A percentile compares a stretch with the other conserved stretches of the same genome.
Evolutionary conservation across 2,113 vertebrate species (phyloP).

Genomic region (Cebidichthys violaceus): DNA sequence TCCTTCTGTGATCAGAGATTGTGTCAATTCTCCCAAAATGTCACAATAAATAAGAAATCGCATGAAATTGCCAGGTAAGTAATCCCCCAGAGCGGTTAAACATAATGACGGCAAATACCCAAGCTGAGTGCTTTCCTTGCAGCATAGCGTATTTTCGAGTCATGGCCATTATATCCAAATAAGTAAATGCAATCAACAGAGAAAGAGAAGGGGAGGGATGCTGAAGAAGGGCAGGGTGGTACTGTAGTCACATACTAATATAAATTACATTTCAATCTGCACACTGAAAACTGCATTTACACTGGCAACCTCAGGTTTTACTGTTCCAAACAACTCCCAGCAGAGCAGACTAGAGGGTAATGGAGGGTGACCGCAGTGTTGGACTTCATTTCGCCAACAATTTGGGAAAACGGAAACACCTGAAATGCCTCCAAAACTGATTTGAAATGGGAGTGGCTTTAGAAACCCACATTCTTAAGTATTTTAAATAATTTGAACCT

Average conservation of each 20-base stretch:
- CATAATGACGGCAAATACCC: slow-evolving; percentile 46
- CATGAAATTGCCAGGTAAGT: slow-evolving; percentile 54
- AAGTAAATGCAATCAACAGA: slow-evolving; percentile 57
- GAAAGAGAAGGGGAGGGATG: not conserved
- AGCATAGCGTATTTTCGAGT: slow-evolving; percentile 40
- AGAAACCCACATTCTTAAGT: slow-evolving; percentile 25
- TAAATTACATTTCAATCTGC: slow-evolving; percentile 49
- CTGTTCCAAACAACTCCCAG: slow-evolving; percentile 49
- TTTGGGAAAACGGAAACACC: slow-evolving; percentile 59
- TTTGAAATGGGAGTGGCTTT: slow-evolving; percentile 19
- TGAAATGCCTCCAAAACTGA: slow-evolving; percentile 27
- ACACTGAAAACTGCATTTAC: slow-evolving; percentile 38
- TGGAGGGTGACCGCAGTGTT: slow-evolving; percentile 54
- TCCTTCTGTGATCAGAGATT: slow-evolving; percentile 26
- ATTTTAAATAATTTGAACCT: slow-evolving; percentile 23
- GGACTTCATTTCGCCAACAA: slow-evolving; percentile 50
- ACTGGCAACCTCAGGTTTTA: slow-evolving; percentile 36
- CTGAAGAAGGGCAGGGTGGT: not conserved
- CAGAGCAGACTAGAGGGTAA: slow-evolving; percentile 51
- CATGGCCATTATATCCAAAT: slow-evolving; percentile 44
- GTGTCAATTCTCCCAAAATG: slow-evolving; percentile 27
- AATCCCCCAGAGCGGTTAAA: slow-evolving; percentile 50
- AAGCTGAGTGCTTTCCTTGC: slow-evolving; percentile 46
- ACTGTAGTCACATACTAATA: slow-evolving; percentile 44
- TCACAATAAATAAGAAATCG: slow-evolving; percentile 47